Base-by-base conservation (phyloP, 2,797 vertebrate species). In the Calcarius lapponicus region DNA sequence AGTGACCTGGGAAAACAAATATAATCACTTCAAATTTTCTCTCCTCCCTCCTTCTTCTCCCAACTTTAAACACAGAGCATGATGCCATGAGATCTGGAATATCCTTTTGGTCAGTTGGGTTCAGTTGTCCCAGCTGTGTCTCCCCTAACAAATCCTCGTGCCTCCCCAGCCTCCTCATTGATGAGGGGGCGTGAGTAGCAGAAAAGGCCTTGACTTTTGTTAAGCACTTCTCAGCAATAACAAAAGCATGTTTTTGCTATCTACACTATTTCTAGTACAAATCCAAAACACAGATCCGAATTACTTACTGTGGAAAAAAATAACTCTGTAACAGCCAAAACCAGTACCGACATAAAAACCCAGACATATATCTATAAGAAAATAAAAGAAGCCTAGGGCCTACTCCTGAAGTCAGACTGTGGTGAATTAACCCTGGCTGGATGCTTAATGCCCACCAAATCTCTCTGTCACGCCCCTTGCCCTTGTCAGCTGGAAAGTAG, bases 391-490 rank as follows among this genome's bases (percentile, higher is more conserved):
- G 11, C 7, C 12, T 24, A 45, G 21, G 6, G 1, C 6, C 11
- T 70, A 19, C 7, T 57, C 15, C 42, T 51, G 36, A 45, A 34
- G 9, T 10, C 15, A 45, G 9, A 15, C 17, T 65, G 8, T 28
- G 15, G 21, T 87, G 24, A 2, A 4, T 29, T 78, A 22, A 45
- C 13, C 7, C 20, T 70, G 21, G 10, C 17, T 76, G 19, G 10
- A 29, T 15, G 4, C 10, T 16, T 28, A 16, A 8, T 50, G 7
- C 22, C 15, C 29, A 38, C 7, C 6, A n/a, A 48, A 6, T 13
- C 0, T 0, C 21, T 62, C 9, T 79, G 20, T 25, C 25, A 29
- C 2, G 11, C 8, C 8, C 5, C 3, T 17, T 22, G 4, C 26
- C 5, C 2, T 17, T 22, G 3, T 26, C 40, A 40, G 5, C 15